phyloP scores from a whole-genome alignment of 2,113 vertebrate species.

The Phalacrocorax brasilianus region DNA sequence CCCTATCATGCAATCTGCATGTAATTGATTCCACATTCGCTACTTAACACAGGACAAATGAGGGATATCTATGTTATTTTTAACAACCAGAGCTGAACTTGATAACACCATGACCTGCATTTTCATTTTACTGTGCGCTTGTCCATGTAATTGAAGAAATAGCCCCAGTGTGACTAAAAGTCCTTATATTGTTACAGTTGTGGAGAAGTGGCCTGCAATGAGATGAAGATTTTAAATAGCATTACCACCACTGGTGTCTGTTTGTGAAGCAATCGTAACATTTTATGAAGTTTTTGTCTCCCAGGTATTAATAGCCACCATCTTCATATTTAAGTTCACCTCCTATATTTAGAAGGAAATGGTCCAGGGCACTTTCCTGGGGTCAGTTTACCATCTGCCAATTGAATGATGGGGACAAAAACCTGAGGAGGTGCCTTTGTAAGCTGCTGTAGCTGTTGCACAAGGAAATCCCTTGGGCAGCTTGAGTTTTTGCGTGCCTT shows the following conservation, averaged over 20 bases:
- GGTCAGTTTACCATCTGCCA: neutral
- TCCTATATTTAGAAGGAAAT: neutral
- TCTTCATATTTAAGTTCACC: neutral
- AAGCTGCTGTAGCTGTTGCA: neutral
- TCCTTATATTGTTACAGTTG: neutral
- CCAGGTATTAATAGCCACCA: neutral
- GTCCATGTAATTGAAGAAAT: neutral
- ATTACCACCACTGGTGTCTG: neutral
- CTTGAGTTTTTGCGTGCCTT: neutral
- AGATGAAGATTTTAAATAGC: neutral
- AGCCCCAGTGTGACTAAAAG: neutral
- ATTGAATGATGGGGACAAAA: neutral
- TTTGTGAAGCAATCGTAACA: neutral
- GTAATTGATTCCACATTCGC: neutral
- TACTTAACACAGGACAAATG: neutral
- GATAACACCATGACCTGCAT: neutral
- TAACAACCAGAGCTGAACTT: neutral
- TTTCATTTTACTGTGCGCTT: neutral
- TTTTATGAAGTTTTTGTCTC: neutral
- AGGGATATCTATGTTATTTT: neutral
- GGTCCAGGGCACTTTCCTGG: neutral
- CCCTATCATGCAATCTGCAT: neutral
- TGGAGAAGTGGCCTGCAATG: neutral
- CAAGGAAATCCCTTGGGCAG: neutral
- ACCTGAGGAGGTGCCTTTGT: neutral